A percentile compares a stretch with the other conserved stretches of the same genome.
These are phyloP conservation scores for Pogonocherus hispidulus DNA, from an alignment of 2,888 invertebrate species.

Conservation along the genomic window DNA sequence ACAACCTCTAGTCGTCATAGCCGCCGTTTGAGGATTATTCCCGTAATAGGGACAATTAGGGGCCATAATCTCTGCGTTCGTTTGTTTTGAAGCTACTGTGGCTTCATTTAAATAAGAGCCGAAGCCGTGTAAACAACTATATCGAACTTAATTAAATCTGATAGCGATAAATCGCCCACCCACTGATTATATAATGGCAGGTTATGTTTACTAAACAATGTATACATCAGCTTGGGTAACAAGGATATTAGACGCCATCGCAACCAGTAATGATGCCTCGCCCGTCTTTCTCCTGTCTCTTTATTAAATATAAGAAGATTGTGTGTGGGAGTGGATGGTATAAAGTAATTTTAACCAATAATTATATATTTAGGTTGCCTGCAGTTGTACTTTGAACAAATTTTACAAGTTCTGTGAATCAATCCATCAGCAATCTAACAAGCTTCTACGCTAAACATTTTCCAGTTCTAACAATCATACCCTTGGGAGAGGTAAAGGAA, in stretches of 20 bases:
- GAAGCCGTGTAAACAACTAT: not conserved
- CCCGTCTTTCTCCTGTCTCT: too few relatives aligned
- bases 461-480: too few relatives aligned
- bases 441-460: too few relatives aligned
- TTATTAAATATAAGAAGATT: too few relatives aligned
- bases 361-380: too few relatives aligned
- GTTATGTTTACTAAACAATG: not conserved
- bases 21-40: not conserved
- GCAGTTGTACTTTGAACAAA: too few relatives aligned
- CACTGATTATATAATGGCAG: not conserved
- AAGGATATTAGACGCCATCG: not conserved
- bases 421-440: too few relatives aligned
- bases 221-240: not conserved
- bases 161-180: not conserved
- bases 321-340: not conserved
- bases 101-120: not conserved
- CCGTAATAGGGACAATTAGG: not conserved
- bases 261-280: not conserved
- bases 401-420: too few relatives aligned
- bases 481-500: too few relatives aligned
- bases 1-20: too few relatives aligned
- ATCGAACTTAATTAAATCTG: not conserved
- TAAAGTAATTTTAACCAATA: too few relatives aligned
- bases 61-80: not conserved
- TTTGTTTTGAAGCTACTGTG: not conserved